Evolutionary conservation across 1,140 invertebrate genomes (phyloP).

Genomic region (Caenorhabditis elegans): WBcel235 BX284606.5:15290501-15291000

Average conservation of each 20-base stretch:
- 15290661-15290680: constrained; percentile 23
- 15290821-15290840: neutral
- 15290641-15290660: neutral
- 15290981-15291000: constrained; percentile 79
- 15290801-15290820: neutral
- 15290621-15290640: neutral
- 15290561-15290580: constrained; percentile 16
- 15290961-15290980: constrained; percentile 38
- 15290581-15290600: neutral
- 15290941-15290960: neutral
- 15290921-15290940: neutral
- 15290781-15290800: constrained; percentile 6
- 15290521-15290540: neutral
- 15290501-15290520: too few species aligned
- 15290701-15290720: neutral
- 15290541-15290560: neutral
- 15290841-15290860: constrained; percentile 33
- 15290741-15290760: constrained; percentile 37
- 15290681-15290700: neutral
- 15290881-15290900: neutral
- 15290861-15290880: neutral
- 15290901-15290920: constrained; percentile 7
- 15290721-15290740: neutral
- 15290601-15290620: neutral
- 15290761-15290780: constrained; percentile 4